A percentile compares a stretch with the other conserved stretches of the same genome.
phyloP scores from a whole-genome alignment of 2,888 invertebrate species.

The Phorcus lineatus region DNA sequence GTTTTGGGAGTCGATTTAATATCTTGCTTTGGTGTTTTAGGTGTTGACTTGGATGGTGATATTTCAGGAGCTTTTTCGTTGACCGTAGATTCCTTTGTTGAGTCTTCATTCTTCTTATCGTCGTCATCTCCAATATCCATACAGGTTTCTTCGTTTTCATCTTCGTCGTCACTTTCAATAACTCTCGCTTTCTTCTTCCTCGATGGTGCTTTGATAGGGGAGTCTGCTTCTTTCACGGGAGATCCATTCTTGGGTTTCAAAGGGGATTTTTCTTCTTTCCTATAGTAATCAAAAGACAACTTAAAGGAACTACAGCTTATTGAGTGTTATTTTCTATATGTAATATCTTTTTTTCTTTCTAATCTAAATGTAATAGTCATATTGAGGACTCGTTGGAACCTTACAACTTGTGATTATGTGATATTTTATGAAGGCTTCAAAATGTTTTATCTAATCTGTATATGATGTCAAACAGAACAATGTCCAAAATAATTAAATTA shows the following conservation, averaged over 20 bases:
- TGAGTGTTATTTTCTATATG: too few species aligned
- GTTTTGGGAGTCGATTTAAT: background rate
- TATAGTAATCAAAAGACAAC: background rate
- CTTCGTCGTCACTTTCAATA: conserved; percentile 63
- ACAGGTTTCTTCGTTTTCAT: conserved; percentile 37
- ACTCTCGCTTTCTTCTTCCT: conserved; percentile 51
- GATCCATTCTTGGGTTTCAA: conserved; percentile 53
- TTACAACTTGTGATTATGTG: too few species aligned
- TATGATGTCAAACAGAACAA: too few species aligned
- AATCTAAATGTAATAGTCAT: too few species aligned
- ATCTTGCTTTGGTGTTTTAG: background rate
- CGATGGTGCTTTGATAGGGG: conserved; percentile 38
- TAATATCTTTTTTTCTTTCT: too few species aligned
- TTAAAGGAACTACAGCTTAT: too few species aligned
- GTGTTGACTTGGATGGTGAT: background rate
- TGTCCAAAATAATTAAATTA: too few species aligned
- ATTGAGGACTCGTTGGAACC: too few species aligned
- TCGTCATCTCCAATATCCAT: background rate
- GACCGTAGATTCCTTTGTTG: conserved; percentile 23
- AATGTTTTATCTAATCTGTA: too few species aligned
- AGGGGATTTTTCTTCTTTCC: conserved; percentile 43
- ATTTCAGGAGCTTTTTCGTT: background rate
- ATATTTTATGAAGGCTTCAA: too few species aligned
- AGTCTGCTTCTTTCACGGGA: conserved; percentile 34
- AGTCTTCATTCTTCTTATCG: conserved; percentile 7